phyloP scores from a whole-genome alignment of 2,797 vertebrate species.

The Helostoma temminkii region DNA sequence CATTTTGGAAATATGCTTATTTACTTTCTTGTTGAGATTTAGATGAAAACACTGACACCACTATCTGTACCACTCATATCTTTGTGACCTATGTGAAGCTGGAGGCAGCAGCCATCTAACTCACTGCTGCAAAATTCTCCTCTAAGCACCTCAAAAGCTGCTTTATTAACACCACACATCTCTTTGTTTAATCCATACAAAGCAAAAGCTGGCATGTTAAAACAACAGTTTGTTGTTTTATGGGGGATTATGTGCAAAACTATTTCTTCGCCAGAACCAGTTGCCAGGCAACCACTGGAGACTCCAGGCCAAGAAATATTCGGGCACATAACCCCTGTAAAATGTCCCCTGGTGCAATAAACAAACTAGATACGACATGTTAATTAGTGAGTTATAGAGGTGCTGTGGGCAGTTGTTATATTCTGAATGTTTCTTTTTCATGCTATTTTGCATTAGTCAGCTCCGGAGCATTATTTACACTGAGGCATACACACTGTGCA shows the following conservation, averaged over 20 bases:
- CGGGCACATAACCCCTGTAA: neutral
- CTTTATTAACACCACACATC: neutral
- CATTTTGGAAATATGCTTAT: no score
- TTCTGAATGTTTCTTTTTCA: no score
- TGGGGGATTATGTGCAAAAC: constrained; percentile 1
- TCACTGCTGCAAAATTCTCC: neutral
- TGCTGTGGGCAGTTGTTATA: no score
- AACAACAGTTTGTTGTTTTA: constrained; percentile 12
- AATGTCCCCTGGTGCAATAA: constrained; percentile 5
- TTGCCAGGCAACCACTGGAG: constrained; percentile 23
- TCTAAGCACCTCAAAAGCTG: neutral
- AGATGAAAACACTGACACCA: neutral
- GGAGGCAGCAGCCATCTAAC: neutral
- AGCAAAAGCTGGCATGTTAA: neutral
- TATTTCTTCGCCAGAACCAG: constrained; percentile 16
- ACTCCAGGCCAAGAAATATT: constrained; percentile 17
- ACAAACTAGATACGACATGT: constrained; percentile 6
- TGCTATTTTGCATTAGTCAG: no score
- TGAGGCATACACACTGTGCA: neutral
- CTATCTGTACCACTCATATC: neutral
- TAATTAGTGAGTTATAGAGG: no score
- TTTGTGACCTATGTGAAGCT: no score
- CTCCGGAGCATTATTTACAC: neutral
- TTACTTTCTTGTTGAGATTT: neutral
- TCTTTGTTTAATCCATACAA: constrained; percentile 17